Evolutionary conservation across 53 echinoderm and acorn worm genomes (phyloP).

Genomic region (Arbacia lixula): DNA sequence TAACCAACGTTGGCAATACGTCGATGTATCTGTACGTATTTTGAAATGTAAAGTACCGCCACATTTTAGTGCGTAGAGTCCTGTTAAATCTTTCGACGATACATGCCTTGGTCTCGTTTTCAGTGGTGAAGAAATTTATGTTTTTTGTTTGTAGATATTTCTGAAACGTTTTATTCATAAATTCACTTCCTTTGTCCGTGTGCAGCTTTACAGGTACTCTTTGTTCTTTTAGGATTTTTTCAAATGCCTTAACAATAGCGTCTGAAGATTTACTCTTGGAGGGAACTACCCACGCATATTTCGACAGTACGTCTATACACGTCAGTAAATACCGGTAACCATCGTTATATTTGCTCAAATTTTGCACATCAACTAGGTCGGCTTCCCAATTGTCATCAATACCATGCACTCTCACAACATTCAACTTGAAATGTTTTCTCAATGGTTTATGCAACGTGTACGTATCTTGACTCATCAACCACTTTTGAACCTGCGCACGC

Average conservation of each 20-base stretch:
- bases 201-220: slow-evolving; percentile 35
- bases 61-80: slow-evolving; percentile 49
- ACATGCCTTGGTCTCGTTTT: slow-evolving; percentile 58
- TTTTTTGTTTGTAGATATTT: slow-evolving; percentile 14
- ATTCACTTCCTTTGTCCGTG: slow-evolving; percentile 60
- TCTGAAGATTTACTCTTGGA: slow-evolving; percentile 48
- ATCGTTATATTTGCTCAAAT: slow-evolving; percentile 25
- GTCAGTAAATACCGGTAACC: slow-evolving; percentile 49
- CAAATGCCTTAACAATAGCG: slow-evolving; percentile 25
- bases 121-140: slow-evolving; percentile 56
- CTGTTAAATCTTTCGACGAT: slow-evolving; percentile 63
- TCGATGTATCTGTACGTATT: slow-evolving; percentile 32
- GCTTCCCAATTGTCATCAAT: slow-evolving; percentile 56
- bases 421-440: slow-evolving; percentile 41
- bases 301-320: slow-evolving; percentile 65
- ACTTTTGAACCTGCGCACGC: neutral
- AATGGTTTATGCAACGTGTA: slow-evolving; percentile 56
- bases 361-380: slow-evolving; percentile 47
- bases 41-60: slow-evolving; percentile 49
- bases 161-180: slow-evolving; percentile 50
- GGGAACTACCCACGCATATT: slow-evolving; percentile 44
- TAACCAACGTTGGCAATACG: neutral
- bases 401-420: slow-evolving; percentile 50
- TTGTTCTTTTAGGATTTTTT: slow-evolving; percentile 6
- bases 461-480: slow-evolving; percentile 31